Base-by-base conservation (phyloP, 1,140 invertebrate genomes). In the Trichonephila clavata region DNA sequence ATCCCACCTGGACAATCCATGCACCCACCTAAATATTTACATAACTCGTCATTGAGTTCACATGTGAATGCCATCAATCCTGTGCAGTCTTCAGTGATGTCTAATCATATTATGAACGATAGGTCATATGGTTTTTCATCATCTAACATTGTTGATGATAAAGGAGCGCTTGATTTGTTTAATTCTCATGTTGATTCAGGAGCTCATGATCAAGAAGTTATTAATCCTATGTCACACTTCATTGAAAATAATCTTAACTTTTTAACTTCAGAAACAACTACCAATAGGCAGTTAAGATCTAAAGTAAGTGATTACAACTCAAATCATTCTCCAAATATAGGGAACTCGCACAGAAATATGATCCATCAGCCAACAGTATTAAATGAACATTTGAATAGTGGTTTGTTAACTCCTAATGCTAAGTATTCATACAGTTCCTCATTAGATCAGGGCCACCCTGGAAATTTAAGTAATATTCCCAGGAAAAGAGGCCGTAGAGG, bases 111-210 rank as follows among this genome's bases (percentile, higher is more conserved):
- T 14, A 68, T n/a, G n/a, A 24, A 10, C 3, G 89, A 71, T 20
- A 61, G 16, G 13, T 59, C n/a, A 14, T 86, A 60, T 86, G 39
- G n/a, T 21, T 68, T 60, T 86, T 20, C 61, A 27, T 24, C 80
- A 57, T 27, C 80, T 18, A 27, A 57, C 68, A 10, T 68, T 6
- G 63, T 86, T 50, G 81, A 92, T 86, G 81, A 92, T n/a, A 92
- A 86, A 50, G 81, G 81, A 18, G 16, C 90, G 21, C 43, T 86
- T 18, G 63, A 92, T 27, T 61, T 92, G 57, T 92, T 84, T 68
- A 92, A 92, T 71, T 86, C 81, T 59, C 81, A 68, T 86, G 39
- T 92, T 57, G 90, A 92, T 63, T 86, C 90, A n/a, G 81, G 90
- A 24, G 32, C 21, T 50, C 59, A 92, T 86, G 39, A 86, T 32